Evolutionary conservation across 1,140 invertebrate species (phyloP), one percentile per base, ranked within the genome.

Genomic region (Drosophila nikananu): DNA sequence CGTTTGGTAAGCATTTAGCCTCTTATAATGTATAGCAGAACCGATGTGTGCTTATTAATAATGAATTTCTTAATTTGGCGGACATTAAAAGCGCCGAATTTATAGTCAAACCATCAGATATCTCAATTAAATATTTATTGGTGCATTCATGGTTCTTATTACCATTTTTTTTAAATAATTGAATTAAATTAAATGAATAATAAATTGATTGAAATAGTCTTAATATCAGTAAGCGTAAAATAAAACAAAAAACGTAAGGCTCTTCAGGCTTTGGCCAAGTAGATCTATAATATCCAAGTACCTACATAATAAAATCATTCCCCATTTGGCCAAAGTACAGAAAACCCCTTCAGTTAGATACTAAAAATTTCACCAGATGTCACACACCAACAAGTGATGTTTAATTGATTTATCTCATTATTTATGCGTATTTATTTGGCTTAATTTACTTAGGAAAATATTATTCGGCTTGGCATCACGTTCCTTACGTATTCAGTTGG

Each of bases 371-470:
- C 21, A 13, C n/a, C 3, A 32, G 5, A 52, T 7, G 15, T 49
- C 23, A 49, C 6, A n/a, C 15, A 3, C 12, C 21, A 25, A 10
- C 5, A 17, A 17, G 17, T 32, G 12, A 35, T 21, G 30, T 9
- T 37, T 54, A 54, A 54, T 37, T 54, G 32, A 54, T 35, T 54
- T 35, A 54, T 15, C n/a, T 23, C 6, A 7, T n/a, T n/a, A 15
- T 17, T 39, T 23, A 23, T 23, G 32, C 52, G 15, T 23, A 23
- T 37, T 37, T 57, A 42, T 42, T 42, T 42, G 5, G 17, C 37
- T 41, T 41, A 58, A 58, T 58, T 58, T 58, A 10, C 35, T 41
- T n/a, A 0, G 35, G 9, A 58, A 58, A 58, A 62, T 62, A 62
- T 62, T 35, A 62, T 60, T 30, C 48, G 41, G 13, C 17, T 27